Conservation (phyloP, 2,888 invertebrate genomes). For the Ferdinandea cuprea region DNA sequence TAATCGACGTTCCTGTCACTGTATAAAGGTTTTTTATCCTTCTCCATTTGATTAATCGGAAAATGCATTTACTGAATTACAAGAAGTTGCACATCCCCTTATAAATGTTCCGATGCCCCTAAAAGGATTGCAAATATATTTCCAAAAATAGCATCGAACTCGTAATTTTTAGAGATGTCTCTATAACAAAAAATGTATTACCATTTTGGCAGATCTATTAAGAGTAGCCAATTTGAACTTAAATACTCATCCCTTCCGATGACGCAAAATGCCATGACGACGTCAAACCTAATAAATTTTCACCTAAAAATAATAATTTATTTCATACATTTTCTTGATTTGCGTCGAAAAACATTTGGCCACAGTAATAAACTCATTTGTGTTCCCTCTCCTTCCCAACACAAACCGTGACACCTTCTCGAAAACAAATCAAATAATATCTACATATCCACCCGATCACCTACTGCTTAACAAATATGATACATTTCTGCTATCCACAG, state of each 20-base stretch:
- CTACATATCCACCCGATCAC: conserved; percentile 27
- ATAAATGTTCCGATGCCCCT: no score
- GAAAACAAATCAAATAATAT: conserved; percentile 47
- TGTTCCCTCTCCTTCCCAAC: background rate
- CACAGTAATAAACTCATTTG: conserved; percentile 50
- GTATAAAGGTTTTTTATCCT: no score
- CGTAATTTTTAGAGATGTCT: no score
- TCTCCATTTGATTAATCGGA: no score
- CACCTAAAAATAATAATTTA: conserved; percentile 33
- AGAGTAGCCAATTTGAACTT: no score
- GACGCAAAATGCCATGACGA: background rate
- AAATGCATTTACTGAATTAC: no score
- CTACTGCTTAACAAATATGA: conserved; percentile 47
- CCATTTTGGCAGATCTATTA: no score
- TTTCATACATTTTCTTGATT: conserved; percentile 16
- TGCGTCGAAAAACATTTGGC: conserved; percentile 19
- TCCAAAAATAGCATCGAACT: no score
- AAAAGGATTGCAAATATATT: no score
- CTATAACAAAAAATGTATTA: no score
- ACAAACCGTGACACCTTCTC: conserved; percentile 19
- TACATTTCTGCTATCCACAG: conserved; percentile 45
- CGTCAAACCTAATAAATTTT: conserved; percentile 1
- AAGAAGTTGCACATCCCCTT: no score
- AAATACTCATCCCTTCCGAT: background rate
- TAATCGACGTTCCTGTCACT: no score